These are phyloP conservation scores for Ptychochromis oligacanthus DNA, from an alignment of 2,113 vertebrate genomes.

Conservation along the genomic window DNA sequence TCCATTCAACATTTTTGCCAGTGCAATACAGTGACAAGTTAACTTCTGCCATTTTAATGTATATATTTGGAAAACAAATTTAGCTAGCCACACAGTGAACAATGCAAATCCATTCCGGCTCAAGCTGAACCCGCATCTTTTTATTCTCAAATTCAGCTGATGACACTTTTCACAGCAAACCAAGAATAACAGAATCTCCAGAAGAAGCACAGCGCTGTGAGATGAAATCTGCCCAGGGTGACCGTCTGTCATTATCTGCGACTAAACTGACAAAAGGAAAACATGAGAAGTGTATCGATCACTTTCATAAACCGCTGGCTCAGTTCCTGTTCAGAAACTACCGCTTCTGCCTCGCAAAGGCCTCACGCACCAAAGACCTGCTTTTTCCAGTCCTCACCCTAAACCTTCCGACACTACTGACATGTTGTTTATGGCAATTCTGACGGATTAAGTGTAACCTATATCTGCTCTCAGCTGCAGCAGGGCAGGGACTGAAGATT, in stretches of 20 bases:
- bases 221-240: conserved; percentile 50
- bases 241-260: conserved; percentile 51
- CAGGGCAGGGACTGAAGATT: not conserved
- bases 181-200: conserved; percentile 37
- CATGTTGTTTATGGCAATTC: conserved; percentile 42
- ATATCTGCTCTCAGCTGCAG: conserved; percentile 8
- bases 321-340: conserved; percentile 55
- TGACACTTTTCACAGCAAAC: conserved; percentile 19
- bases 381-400: conserved; percentile 26
- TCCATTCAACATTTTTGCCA: not conserved
- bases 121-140: conserved; percentile 3
- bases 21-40: not conserved
- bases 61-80: not conserved
- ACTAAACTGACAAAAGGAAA: conserved; percentile 37
- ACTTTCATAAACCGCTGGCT: conserved; percentile 43
- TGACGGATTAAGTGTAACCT: conserved; percentile 42
- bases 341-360: conserved; percentile 3
- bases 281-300: conserved; percentile 45
- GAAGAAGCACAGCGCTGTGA: conserved; percentile 20
- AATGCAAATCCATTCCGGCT: not conserved
- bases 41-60: not conserved
- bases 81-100: not conserved
- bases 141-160: not conserved
- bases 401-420: conserved; percentile 15
- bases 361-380: conserved; percentile 17